A percentile compares a stretch with the other conserved stretches of the same genome.
These are phyloP conservation scores for Stichopus chloronotus DNA, from an alignment of 35 echinoderm and acorn worm genomes.

Conservation along the genomic window DNA sequence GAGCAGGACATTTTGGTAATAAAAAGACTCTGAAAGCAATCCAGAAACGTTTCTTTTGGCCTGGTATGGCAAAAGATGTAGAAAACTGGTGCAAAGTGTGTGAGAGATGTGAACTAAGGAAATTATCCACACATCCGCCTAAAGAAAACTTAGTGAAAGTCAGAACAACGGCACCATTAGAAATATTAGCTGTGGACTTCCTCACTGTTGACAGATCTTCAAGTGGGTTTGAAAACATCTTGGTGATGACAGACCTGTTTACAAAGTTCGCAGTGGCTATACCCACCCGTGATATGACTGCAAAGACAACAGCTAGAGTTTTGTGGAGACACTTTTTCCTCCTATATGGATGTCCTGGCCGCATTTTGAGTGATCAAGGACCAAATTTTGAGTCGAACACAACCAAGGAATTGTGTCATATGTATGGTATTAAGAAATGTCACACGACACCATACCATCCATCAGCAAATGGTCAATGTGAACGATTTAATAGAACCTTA, in stretches of 20 bases:
- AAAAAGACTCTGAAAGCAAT: constrained; percentile 19
- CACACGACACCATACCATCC: constrained; percentile 64
- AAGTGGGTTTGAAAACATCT: constrained; percentile 21
- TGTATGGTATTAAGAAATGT: constrained; percentile 59
- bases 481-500: constrained; percentile 50
- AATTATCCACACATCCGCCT: not conserved
- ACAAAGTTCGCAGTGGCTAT: too few species aligned
- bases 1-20: constrained; percentile 27
- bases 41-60: constrained; percentile 27
- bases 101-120: constrained; percentile 31
- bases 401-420: constrained; percentile 16
- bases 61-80: constrained; percentile 25
- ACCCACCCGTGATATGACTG: constrained; percentile 63
- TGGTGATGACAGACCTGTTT: too few species aligned
- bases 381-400: constrained; percentile 51
- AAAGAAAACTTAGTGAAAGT: constrained; percentile 7
- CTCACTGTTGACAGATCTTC: constrained; percentile 36
- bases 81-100: constrained; percentile 38
- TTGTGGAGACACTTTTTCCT: constrained; percentile 39
- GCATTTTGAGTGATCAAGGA: constrained; percentile 48
- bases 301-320: constrained; percentile 34
- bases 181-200: constrained; percentile 63
- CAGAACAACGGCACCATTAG: too few species aligned
- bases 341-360: constrained; percentile 43
- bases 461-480: constrained; percentile 56